A percentile compares a stretch with the other conserved stretches of the same genome.
phyloP scores from a whole-genome alignment of 1,140 invertebrate genomes.

The Drosophila cardini region DNA sequence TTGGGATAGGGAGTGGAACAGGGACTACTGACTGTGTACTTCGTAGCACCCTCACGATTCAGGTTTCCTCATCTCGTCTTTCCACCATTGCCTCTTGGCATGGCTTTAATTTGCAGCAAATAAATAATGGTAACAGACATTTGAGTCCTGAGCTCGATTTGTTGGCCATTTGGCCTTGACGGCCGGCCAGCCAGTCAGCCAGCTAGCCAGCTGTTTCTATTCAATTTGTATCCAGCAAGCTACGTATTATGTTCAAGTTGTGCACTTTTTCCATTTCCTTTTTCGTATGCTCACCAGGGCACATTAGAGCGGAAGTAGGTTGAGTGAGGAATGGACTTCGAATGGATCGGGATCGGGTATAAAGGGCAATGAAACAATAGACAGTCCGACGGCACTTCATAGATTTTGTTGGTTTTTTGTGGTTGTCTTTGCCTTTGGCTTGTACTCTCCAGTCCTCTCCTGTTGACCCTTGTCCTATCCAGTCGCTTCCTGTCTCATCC shows the following conservation, averaged over 20 bases:
- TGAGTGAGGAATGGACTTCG: slow-evolving; percentile 32
- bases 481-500: not conserved
- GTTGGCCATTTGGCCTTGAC: slow-evolving; percentile 65
- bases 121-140: slow-evolving; percentile 78
- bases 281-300: slow-evolving; percentile 8
- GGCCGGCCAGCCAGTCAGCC: slow-evolving; percentile 7
- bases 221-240: slow-evolving; percentile 45
- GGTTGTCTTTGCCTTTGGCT: slow-evolving; percentile 16
- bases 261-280: slow-evolving; percentile 76
- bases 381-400: slow-evolving; percentile 46
- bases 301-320: slow-evolving; percentile 61
- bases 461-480: slow-evolving; percentile 3
- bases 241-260: slow-evolving; percentile 68
- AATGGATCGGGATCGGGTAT: not conserved
- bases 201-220: slow-evolving; percentile 16
- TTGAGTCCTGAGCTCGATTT: slow-evolving; percentile 61
- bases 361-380: slow-evolving; percentile 33
- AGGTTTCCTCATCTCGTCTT: slow-evolving; percentile 1
- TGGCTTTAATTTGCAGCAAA: slow-evolving; percentile 77
- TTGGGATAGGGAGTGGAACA: too few species aligned
- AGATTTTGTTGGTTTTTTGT: slow-evolving; percentile 55
- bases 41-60: not conserved
- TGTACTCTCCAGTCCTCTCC: slow-evolving; percentile 16
- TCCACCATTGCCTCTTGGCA: slow-evolving; percentile 12
- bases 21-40: slow-evolving; percentile 13